A percentile compares a stretch with the other conserved stretches of the same genome.
These are phyloP conservation scores for Megalurothrips usitatus DNA, from an alignment of 2,888 invertebrate genomes.

Conservation along the genomic window DNA sequence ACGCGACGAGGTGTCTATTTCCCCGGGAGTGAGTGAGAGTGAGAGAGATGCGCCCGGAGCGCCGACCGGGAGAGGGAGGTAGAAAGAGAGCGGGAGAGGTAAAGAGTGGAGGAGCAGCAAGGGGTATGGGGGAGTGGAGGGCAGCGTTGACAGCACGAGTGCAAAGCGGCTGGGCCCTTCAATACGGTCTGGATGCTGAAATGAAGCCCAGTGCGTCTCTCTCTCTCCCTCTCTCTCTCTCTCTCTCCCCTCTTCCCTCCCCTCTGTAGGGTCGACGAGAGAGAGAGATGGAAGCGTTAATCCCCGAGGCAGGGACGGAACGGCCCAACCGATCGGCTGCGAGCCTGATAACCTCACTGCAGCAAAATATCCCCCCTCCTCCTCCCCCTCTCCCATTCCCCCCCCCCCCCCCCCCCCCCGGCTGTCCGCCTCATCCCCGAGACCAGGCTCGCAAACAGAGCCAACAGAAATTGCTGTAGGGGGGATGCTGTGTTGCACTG, in stretches of 20 bases:
- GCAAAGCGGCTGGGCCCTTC: conserved; percentile 16
- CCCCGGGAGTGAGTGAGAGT: neutral
- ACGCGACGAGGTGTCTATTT: conserved; percentile 1
- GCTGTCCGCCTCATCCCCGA: neutral
- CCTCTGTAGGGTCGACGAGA: neutral
- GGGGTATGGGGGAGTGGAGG: neutral
- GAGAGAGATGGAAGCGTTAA: conserved; percentile 16
- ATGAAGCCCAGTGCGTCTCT: conserved; percentile 12
- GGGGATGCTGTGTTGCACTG: too few species aligned
- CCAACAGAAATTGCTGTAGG: too few species aligned
- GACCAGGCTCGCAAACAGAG: too few species aligned
- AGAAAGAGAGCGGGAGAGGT: neutral
- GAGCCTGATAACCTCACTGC: conserved; percentile 9
- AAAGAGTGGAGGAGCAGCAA: neutral
- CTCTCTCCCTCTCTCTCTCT: conserved; percentile 2
- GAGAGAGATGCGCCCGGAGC: neutral
- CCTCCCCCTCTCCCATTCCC: neutral
- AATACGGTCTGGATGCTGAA: conserved; percentile 6
- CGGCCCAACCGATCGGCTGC: neutral
- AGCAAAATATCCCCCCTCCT: neutral
- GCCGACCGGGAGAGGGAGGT: neutral
- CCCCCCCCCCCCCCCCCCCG: neutral
- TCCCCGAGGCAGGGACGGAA: conserved; percentile 12
- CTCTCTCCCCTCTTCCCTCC: conserved; percentile 19
- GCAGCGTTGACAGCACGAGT: conserved; percentile 4